These are phyloP conservation scores for Oscarella lobularis DNA, from an alignment of 37 sponge, comb jelly and placozoan species.

Conservation along the genomic window DNA sequence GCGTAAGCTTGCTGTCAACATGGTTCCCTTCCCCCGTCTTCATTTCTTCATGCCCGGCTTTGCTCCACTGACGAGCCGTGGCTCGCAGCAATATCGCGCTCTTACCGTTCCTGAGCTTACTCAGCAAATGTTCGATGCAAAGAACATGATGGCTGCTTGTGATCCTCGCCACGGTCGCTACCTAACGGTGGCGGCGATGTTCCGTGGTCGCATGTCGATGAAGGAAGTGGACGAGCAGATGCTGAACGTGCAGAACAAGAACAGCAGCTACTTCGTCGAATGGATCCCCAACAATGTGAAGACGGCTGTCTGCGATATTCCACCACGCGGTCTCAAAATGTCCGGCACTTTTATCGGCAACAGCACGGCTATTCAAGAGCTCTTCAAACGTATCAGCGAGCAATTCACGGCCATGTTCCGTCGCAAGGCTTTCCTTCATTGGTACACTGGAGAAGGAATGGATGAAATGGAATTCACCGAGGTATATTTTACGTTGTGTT, in stretches of 20 bases:
- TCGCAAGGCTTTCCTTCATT: conserved; percentile 99
- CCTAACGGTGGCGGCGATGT: conserved; percentile 99
- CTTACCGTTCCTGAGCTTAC: conserved; percentile 98
- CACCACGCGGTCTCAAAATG: conserved; percentile 98
- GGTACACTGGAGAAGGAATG: conserved; percentile 99
- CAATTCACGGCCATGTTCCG: conserved; percentile 99
- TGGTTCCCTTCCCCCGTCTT: conserved; percentile 99
- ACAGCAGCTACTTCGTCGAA: conserved; percentile 99
- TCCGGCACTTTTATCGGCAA: conserved; percentile 98
- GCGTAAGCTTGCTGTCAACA: conserved; percentile 81
- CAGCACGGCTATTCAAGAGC: conserved; percentile 99
- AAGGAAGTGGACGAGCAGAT: conserved; percentile 99
- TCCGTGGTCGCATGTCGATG: conserved; percentile 99
- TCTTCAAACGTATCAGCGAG: conserved; percentile 99
- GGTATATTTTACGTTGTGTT: conserved; percentile 11
- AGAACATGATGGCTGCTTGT: conserved; percentile 99
- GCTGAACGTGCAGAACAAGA: conserved; percentile 99
- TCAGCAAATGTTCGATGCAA: conserved; percentile 99
- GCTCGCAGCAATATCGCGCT: conserved; percentile 99
- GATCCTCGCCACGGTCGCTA: conserved; percentile 99
- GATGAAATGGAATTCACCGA: conserved; percentile 99
- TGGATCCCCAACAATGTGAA: conserved; percentile 99
- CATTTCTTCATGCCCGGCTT: conserved; percentile 99
- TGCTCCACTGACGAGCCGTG: conserved; percentile 99
- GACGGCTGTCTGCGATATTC: conserved; percentile 99